Evolutionary conservation across 2,113 vertebrate genomes (phyloP).

Genomic region (Hucho hucho): DNA sequence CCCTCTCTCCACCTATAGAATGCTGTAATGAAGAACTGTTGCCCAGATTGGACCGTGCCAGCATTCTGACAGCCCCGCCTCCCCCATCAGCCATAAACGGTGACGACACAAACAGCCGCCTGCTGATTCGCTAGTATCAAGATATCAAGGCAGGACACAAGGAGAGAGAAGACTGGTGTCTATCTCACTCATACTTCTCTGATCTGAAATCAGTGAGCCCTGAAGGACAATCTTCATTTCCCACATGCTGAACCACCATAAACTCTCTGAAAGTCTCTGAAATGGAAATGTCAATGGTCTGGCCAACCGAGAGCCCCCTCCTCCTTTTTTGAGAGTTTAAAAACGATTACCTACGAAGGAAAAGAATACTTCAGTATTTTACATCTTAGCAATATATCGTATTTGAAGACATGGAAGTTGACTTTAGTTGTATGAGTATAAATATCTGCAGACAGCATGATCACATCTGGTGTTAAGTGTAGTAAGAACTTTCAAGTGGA

Average conservation of each 20-base stretch:
- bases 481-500: conserved; percentile 84
- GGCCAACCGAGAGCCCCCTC: conserved; percentile 19
- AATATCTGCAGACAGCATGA: conserved; percentile 83
- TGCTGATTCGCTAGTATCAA: conserved; percentile 61
- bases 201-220: conserved; percentile 55
- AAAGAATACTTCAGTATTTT: conserved; percentile 73
- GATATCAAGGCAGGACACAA: conserved; percentile 64
- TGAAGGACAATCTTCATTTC: conserved; percentile 59
- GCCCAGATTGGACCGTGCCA: conserved; percentile 95
- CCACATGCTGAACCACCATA: conserved; percentile 46
- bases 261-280: conserved; percentile 50
- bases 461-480: conserved; percentile 84
- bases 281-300: conserved; percentile 38
- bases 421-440: conserved; percentile 86
- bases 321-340: too few species aligned
- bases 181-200: conserved; percentile 55
- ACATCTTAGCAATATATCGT: conserved; percentile 83
- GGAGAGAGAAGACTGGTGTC: conserved; percentile 62
- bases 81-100: conserved; percentile 71
- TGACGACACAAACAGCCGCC: conserved; percentile 60
- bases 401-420: conserved; percentile 85
- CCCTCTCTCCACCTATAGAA: conserved; percentile 68
- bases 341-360: not conserved
- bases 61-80: conserved; percentile 79
- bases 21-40: conserved; percentile 99